Evolutionary conservation across 2,797 vertebrate species (phyloP), one percentile per base, ranked within the genome.

Genomic region (Triplophysa bombifrons): DNA sequence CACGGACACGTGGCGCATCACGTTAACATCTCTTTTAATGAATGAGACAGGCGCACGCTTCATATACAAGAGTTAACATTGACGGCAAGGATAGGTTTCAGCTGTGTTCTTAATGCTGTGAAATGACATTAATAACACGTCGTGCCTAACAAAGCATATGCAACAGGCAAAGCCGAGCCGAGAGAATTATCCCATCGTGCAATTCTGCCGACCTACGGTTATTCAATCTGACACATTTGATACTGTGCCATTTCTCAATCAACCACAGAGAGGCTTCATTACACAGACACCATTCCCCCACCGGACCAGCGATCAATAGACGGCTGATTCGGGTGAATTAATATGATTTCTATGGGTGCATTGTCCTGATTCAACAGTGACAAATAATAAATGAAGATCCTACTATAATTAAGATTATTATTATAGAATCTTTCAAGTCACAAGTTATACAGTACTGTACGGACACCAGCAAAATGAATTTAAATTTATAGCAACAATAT

Each of bases 371-470:
- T 87, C 84, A 88, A 78, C 81, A 89, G 90, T 89, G 93, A 93
- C 86, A 88, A 91, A 92, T 93, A 92, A 93, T 84, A 88, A 91
- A 92, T 92, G 86, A 91, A 81, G 82, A 87, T 27, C 77, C 85
- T 87, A 53, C 44, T 61, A 91, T 93, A 94, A 94, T 93, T 93
- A 94, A 93, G 91, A 94, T 88, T 89, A 87, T 91, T 63, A 16
- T 38, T 34, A 38, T 34, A 19, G 30, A 64, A 17, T 64, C 30
- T 30, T 11, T 30, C 3, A 30, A 61, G 58, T 61, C 10, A 27
- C 4, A 61, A 4, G 27, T 16, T 64, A 19, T 34, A 38, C 16
- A 6, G 58, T 13, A 48, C 46, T 48, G 46, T 48, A 16, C 61
- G 38, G 16, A 38, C 61, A 64, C 19, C 30, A 38, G 17, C 30